Evolutionary conservation across 2,113 vertebrate genomes (phyloP), one percentile per base, ranked within the genome.

Genomic region (Corynorhinus townsendii): DNA sequence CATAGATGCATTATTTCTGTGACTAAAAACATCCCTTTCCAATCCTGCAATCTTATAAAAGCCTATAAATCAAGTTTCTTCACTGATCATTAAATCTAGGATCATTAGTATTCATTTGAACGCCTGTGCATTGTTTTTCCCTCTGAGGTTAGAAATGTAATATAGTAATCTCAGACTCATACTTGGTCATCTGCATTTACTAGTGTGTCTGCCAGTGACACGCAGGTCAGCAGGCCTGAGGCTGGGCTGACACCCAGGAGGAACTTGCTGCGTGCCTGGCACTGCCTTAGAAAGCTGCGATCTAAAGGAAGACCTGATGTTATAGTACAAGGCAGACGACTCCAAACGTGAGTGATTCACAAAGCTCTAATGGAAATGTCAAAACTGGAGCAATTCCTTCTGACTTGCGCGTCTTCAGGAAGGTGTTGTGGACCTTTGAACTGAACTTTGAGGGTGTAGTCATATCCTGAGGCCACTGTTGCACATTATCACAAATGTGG

Each of bases 291-390:
- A n/a, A 33, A 47, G 45, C 30, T 4, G 1, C 9, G 0, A 30
- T 16, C 35, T 35, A 0, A 5, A 19, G n/a, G 45, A 52, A 40
- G 83, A 38, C 35, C 0, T 52, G 17, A 7, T 24, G 30, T 62
- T 4, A 20, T 4, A 20, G 45, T 3, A 9, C 5, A 3, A 28
- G 69, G 56, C 17, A 0, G 20, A 3, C 0, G 1, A 3, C 0
- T 26, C 79, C 11, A 7, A 4, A 1, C 17, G 12, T 2, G 24
- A 30, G 0, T 30, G 35, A 4, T 52, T 43, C 14, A 0, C 73
- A 45, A 3, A 73, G 20, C 69, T 1, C 26, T 14, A 11, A 22
- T 1, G 11, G 24, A 17, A 30, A 0, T 16, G 40, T 69, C 35
- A 3, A 10, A 38, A 12, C 11, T 0, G 72, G 56, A 72, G 83